Conservation (phyloP, 2,113 vertebrate species). For the Hippocampus abdominalis region DNA sequence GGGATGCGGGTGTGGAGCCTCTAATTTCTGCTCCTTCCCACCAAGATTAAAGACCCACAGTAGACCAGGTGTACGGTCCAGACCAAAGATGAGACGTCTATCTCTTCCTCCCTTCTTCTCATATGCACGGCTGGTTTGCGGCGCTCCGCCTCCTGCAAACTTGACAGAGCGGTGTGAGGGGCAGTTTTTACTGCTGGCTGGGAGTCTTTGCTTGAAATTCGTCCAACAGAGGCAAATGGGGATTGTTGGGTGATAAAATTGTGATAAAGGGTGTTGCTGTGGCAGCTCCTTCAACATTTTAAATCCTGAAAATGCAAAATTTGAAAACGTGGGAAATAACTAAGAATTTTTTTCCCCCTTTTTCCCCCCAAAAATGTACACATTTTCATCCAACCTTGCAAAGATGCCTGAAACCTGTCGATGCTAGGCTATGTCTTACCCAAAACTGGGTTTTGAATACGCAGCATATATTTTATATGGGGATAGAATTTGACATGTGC, state of each 20-base stretch:
- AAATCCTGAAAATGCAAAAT: background rate
- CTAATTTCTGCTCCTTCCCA: conserved; percentile 68
- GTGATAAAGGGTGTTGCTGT: too few relatives aligned
- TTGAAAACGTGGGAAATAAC: background rate
- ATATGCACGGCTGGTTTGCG: background rate
- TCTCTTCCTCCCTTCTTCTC: conserved; percentile 33
- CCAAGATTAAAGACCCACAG: conserved; percentile 65
- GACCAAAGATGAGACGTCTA: conserved; percentile 31
- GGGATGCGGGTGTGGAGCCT: conserved; percentile 39
- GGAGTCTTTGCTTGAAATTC: background rate
- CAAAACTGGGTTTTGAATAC: background rate
- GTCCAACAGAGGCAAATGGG: background rate
- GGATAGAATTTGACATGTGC: background rate
- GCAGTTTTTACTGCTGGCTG: background rate
- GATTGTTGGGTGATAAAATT: background rate
- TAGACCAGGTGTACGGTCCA: conserved; percentile 66
- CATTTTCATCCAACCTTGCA: background rate
- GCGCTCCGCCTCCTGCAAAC: conserved; percentile 12
- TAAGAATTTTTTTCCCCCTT: too few relatives aligned
- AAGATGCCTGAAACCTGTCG: background rate
- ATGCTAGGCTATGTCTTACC: too few relatives aligned
- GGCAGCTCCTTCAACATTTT: background rate
- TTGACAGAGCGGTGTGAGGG: background rate
- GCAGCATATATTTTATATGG: background rate
- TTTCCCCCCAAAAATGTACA: background rate